phyloP scores from a whole-genome alignment of 2,888 invertebrate genomes.

The Nomada flava region DNA sequence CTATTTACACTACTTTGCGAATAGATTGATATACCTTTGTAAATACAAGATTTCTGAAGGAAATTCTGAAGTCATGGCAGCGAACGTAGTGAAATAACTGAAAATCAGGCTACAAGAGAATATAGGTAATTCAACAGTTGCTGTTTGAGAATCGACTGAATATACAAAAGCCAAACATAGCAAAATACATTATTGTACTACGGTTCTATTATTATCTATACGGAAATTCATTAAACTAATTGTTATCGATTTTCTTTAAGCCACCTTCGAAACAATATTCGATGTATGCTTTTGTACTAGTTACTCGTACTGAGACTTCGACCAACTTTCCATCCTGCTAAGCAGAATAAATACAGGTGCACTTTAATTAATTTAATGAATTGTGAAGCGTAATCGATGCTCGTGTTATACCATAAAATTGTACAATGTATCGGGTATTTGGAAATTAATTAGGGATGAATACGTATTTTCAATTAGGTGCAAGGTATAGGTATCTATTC shows the following conservation, averaged over 20 bases:
- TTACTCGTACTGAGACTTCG: background rate
- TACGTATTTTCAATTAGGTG: no score
- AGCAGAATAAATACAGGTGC: background rate
- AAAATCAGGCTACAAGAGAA: background rate
- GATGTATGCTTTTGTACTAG: background rate
- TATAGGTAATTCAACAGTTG: background rate
- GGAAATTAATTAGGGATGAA: background rate
- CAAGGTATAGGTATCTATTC: no score
- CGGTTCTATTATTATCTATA: background rate
- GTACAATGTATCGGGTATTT: background rate
- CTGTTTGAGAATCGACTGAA: no score
- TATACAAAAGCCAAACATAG: no score
- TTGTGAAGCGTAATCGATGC: background rate
- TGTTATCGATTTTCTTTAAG: background rate
- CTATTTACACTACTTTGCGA: conserved; percentile 19
- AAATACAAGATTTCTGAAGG: background rate
- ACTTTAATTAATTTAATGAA: conserved; percentile 12
- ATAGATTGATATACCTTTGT: background rate
- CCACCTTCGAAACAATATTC: background rate
- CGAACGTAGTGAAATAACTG: background rate
- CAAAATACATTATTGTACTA: no score
- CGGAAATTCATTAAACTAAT: background rate
- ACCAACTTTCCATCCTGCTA: background rate
- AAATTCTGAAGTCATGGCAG: background rate
- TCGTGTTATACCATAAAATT: background rate